Conservation (phyloP, 2,888 invertebrate genomes). For the Parascotia fuliginaria region DNA sequence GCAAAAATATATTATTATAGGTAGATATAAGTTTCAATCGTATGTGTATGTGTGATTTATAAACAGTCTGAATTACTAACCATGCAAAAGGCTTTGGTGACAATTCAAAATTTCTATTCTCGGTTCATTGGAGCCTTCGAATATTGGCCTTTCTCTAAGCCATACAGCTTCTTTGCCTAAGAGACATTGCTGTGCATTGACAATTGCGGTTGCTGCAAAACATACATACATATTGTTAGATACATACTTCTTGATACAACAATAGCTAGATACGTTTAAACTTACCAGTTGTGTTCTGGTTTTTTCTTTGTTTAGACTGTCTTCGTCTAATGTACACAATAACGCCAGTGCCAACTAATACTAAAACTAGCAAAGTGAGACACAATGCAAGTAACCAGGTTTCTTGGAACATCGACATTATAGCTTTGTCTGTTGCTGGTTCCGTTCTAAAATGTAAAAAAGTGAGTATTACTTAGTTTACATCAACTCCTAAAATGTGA, state of each 20-base stretch:
- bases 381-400: constrained; percentile 78
- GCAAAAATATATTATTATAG: too few species aligned
- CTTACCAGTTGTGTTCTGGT: constrained; percentile 71
- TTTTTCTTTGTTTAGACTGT: constrained; percentile 75
- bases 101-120: constrained; percentile 80
- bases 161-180: constrained; percentile 80
- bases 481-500: too few species aligned
- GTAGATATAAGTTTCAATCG: not conserved
- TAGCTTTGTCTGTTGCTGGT: constrained; percentile 79
- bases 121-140: constrained; percentile 78
- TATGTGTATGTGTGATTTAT: too few species aligned
- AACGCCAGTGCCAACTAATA: constrained; percentile 69
- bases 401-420: constrained; percentile 80
- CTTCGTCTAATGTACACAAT: constrained; percentile 73
- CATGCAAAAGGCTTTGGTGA: constrained; percentile 74
- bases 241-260: not conserved
- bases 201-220: constrained; percentile 66
- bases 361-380: constrained; percentile 72
- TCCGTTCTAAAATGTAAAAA: constrained; percentile 70
- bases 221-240: not conserved
- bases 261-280: constrained; percentile 9
- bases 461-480: not conserved
- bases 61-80: constrained; percentile 47
- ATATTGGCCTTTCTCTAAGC: constrained; percentile 75
- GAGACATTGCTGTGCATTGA: constrained; percentile 78